Base-by-base conservation (phyloP, 2,113 vertebrate species). In the Sitta europaea region DNA sequence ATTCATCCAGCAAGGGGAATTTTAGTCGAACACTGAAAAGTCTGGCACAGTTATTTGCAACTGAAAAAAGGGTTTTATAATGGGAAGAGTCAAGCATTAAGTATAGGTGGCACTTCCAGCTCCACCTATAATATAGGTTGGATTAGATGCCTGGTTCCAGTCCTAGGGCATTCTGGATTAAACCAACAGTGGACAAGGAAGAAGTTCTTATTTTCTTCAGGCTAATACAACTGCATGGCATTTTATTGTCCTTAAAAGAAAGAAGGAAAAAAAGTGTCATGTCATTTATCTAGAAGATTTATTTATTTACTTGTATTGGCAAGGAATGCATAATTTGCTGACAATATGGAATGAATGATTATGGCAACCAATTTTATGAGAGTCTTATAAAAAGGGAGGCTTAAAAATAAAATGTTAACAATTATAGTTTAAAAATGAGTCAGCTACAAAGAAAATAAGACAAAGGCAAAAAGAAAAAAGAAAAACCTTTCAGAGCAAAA, bases 371-470 rank as follows among this genome's bases (percentile, higher is more conserved):
- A 38, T 95, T 97, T 97, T 83, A 80, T 75, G 86, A 76, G 57
- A 95, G 82, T 36, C 95, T 77, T 66, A 77, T 83, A 92, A 88
- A 93, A 93, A 88, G 50, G 94, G 94, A 92, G 67, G 59, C 43
- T 94, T 65, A 71, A 92, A 85, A 78, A 96, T 93, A 95, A 93
- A 75, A 92, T 21, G 73, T 47, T 97, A 96, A 97, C 95, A 88
- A 97, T 96, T 87, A 94, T 54, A 95, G 95, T 97, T 97, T 95
- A 42, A 96, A 96, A 97, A 89, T 94, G 96, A 98, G 94, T 97
- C 96, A 97, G 94, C 95, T 97, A 74, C 68, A 88, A 83, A 90
- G 71, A 94, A 97, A 94, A 93, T 95, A 95, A 98, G 94, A 97
- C 96, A 98, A 97, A 98, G 88, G 92, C 71, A 77, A 83, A 87